A percentile compares a stretch with the other conserved stretches of the same genome.
These are phyloP conservation scores for Mesoligia furuncula DNA, from an alignment of 2,888 invertebrate genomes.

Conservation along the genomic window DNA sequence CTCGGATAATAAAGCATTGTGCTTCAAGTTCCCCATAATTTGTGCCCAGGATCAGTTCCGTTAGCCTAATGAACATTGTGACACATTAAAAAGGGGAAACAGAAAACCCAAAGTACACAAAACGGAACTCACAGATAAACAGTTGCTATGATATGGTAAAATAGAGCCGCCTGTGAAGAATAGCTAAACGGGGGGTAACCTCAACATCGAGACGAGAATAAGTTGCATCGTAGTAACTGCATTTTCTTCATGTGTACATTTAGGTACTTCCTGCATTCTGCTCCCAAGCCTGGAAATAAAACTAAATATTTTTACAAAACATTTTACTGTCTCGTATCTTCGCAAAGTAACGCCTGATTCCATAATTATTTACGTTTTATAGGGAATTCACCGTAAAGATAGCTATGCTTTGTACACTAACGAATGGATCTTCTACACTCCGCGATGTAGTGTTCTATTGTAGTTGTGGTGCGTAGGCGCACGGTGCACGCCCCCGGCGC, in stretches of 20 bases:
- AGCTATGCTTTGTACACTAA: constrained; percentile 2
- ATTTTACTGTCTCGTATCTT: too few relatives aligned
- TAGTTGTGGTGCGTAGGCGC: constrained; percentile 61
- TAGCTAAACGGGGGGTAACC: too few relatives aligned
- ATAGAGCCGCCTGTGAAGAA: background rate
- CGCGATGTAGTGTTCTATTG: constrained; percentile 39
- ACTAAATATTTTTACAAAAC: too few relatives aligned
- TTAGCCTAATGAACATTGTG: constrained; percentile 52
- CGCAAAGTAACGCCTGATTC: too few relatives aligned
- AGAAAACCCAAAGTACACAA: constrained; percentile 23
- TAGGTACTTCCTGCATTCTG: background rate
- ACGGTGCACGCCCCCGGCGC: constrained; percentile 45
- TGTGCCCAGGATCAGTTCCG: constrained; percentile 48
- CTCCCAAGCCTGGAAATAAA: too few relatives aligned
- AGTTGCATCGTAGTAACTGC: background rate
- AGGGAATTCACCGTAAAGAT: background rate
- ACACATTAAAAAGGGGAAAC: background rate
- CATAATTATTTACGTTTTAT: background rate
- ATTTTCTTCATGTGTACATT: background rate
- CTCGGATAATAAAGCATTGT: constrained; percentile 21
- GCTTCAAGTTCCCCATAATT: constrained; percentile 43
- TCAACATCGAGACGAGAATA: background rate
- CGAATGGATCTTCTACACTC: constrained; percentile 38
- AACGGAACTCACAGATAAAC: background rate
- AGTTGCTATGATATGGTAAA: too few relatives aligned